These are phyloP conservation scores for Oreotrochilus melanogaster DNA, from an alignment of 2,113 vertebrate species.

Conservation along the genomic window DNA sequence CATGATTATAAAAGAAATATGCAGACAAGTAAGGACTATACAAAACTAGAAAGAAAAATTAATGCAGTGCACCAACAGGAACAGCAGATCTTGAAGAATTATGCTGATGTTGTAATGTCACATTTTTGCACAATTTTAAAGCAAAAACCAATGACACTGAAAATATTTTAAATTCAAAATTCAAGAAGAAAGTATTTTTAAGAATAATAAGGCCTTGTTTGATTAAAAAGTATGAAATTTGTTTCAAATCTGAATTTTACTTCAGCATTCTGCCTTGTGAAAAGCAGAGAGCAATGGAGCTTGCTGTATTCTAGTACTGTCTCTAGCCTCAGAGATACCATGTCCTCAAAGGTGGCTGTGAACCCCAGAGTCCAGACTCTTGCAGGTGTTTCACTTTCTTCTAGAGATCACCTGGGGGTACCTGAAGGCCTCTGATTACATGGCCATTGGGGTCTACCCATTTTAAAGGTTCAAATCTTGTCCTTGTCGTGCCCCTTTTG, in stretches of 20 bases:
- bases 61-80: background rate
- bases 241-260: background rate
- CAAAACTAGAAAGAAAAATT: background rate
- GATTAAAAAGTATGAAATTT: background rate
- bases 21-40: background rate
- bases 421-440: background rate
- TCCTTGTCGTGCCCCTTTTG: background rate
- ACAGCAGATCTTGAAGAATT: background rate
- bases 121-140: background rate
- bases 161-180: background rate
- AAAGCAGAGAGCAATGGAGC: rapidly evolving
- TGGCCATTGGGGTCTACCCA: rapidly evolving
- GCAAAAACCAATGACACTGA: background rate
- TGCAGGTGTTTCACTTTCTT: background rate
- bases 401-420: background rate
- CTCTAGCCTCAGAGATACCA: rapidly evolving
- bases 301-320: background rate
- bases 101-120: background rate
- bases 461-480: no score
- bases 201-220: background rate
- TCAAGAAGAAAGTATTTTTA: background rate
- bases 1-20: background rate
- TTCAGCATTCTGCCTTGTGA: background rate
- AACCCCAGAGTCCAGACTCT: background rate
- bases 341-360: rapidly evolving